These are phyloP conservation scores for Psittacula derbiana DNA, from an alignment of 2,797 vertebrate genomes.

Conservation along the genomic window DNA sequence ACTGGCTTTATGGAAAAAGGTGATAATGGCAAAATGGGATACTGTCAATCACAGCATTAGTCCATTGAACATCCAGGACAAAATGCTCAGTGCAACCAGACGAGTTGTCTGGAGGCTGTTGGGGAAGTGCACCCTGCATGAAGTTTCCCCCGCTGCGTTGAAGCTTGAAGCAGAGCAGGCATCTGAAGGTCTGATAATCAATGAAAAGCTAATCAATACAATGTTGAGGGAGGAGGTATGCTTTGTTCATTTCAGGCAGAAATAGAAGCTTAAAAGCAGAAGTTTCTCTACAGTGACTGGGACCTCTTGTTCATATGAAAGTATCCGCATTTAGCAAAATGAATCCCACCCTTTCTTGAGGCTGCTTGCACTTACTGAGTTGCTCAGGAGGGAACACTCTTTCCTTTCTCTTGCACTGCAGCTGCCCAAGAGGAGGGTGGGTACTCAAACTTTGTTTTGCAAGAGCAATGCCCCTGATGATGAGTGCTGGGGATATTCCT, in stretches of 20 bases:
- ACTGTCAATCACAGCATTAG: background rate
- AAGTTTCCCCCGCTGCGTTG: accelerated
- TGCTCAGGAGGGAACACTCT: background rate
- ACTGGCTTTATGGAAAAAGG: background rate
- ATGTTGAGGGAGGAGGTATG: background rate
- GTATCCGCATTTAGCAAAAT: background rate
- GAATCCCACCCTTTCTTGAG: background rate
- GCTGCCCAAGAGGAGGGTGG: background rate
- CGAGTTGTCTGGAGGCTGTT: background rate
- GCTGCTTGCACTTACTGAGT: background rate
- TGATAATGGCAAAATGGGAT: background rate
- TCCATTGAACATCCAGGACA: background rate
- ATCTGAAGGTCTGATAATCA: background rate
- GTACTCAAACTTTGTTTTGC: background rate
- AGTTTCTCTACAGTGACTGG: background rate
- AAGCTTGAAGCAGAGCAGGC: background rate
- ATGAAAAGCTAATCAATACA: background rate
- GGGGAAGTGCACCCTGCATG: background rate
- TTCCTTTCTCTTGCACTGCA: background rate
- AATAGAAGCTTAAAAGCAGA: background rate
- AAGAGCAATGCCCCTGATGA: background rate
- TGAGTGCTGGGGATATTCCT: accelerated
- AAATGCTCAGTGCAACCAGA: background rate
- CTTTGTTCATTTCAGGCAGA: background rate
- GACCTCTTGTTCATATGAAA: background rate